A percentile compares a stretch with the other conserved stretches of the same genome.
phyloP scores from a whole-genome alignment of 53 echinoderm and acorn worm species.

The Pentamera pediparva region DNA sequence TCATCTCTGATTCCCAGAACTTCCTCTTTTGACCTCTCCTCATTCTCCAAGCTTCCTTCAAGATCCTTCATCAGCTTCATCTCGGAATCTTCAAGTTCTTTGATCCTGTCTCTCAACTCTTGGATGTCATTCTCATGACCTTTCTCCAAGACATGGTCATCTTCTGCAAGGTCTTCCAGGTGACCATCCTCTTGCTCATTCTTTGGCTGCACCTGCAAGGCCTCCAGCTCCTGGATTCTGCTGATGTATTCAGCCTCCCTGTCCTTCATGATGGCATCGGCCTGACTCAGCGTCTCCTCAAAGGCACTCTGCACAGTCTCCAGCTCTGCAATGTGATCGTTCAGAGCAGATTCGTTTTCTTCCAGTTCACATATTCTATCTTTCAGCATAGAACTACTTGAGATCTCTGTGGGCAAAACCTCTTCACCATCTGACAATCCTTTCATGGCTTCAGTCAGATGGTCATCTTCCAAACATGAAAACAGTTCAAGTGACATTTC shows the following conservation, averaged over 20 bases:
- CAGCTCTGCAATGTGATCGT: conserved; percentile 58
- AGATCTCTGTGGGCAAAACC: not conserved
- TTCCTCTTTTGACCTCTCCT: conserved; percentile 27
- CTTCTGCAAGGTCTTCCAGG: not conserved
- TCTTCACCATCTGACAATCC: not conserved
- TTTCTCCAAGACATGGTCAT: not conserved
- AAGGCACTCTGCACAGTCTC: conserved; percentile 77
- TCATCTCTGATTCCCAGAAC: conserved; percentile 18
- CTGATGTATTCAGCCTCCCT: conserved; percentile 61
- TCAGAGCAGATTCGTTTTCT: conserved; percentile 53
- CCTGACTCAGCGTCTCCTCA: conserved; percentile 78
- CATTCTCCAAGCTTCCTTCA: conserved; percentile 35
- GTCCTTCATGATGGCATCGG: conserved; percentile 80
- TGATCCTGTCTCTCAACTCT: conserved; percentile 5
- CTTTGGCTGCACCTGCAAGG: conserved; percentile 60
- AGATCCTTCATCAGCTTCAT: conserved; percentile 54
- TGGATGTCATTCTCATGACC: not conserved
- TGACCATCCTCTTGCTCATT: conserved; percentile 49
- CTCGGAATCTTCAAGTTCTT: conserved; percentile 65
- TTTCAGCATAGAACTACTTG: too few relatives aligned
- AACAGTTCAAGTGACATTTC: too few relatives aligned
- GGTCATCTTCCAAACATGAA: too few relatives aligned
- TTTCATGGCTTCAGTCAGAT: too few relatives aligned
- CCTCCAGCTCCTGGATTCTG: conserved; percentile 63
- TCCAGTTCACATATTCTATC: conserved; percentile 53